phyloP scores from a whole-genome alignment of 1,140 invertebrate species.

The Tetramorium parvispinum region DNA sequence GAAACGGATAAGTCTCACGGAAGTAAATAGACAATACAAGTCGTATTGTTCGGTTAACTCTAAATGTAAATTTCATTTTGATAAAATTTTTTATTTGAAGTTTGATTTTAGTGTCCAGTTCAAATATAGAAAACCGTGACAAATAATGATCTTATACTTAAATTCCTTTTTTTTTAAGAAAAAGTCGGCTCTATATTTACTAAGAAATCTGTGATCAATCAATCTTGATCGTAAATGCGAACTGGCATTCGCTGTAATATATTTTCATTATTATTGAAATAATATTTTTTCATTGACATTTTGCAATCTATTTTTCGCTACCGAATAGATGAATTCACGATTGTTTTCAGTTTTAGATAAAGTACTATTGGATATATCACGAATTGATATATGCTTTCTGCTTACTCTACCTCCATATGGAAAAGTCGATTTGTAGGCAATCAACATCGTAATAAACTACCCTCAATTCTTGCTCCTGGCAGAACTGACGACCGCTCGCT shows the following conservation, averaged over 20 bases:
- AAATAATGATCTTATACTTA: neutral
- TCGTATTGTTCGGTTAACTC: neutral
- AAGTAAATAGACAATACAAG: neutral
- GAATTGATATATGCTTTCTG: neutral
- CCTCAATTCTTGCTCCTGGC: conserved; percentile 26
- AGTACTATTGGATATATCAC: neutral
- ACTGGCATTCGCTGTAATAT: too few relatives aligned
- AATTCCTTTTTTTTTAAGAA: neutral
- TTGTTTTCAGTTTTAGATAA: conserved; percentile 7
- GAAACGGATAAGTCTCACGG: neutral
- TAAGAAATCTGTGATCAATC: neutral
- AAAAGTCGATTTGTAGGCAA: conserved; percentile 33
- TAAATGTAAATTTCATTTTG: neutral
- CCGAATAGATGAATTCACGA: neutral
- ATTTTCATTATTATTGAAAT: neutral
- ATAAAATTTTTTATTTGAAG: neutral
- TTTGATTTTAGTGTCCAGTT: neutral
- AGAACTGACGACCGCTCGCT: conserved; percentile 68
- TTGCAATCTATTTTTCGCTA: neutral
- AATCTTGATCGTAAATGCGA: neutral
- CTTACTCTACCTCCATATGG: neutral
- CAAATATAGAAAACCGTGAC: neutral
- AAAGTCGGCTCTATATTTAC: neutral
- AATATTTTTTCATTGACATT: neutral
- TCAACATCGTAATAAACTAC: conserved; percentile 32